phyloP scores from a whole-genome alignment of 2,113 vertebrate genomes.

The Tapirus terrestris region DNA sequence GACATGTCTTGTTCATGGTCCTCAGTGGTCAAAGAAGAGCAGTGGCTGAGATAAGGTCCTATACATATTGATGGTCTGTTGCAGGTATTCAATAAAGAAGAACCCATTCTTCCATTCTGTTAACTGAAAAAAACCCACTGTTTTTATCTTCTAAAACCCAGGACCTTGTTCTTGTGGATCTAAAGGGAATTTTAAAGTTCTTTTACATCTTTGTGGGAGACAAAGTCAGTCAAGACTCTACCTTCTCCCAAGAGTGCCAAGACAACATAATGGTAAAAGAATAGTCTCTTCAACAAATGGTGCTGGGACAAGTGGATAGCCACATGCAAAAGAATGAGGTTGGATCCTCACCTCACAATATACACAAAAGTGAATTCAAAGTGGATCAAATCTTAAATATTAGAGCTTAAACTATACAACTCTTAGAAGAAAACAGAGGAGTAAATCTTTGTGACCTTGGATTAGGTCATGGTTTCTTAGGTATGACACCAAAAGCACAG shows the following conservation, averaged over 20 bases:
- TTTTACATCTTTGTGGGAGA: not conserved
- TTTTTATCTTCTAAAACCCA: not conserved
- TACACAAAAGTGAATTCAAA: not conserved
- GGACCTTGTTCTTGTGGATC: not conserved
- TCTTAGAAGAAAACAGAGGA: not conserved
- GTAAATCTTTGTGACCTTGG: not conserved
- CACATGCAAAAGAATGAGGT: not conserved
- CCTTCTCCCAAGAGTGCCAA: not conserved
- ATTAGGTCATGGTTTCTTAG: not conserved
- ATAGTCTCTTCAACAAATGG: not conserved
- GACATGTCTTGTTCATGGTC: too few relatives aligned
- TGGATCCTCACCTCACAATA: not conserved
- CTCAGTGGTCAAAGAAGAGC: not conserved
- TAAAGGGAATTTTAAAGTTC: not conserved
- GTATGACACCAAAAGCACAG: not conserved
- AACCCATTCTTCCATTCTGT: not conserved
- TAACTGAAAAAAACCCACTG: not conserved
- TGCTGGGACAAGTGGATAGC: not conserved
- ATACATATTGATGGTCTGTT: not conserved
- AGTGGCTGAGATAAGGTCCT: not conserved
- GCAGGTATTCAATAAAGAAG: not conserved
- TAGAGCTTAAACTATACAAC: not conserved
- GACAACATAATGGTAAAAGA: not conserved
- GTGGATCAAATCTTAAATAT: not conserved
- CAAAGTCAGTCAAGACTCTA: not conserved